These are phyloP conservation scores for Squalus acanthias DNA, from an alignment of 2,797 vertebrate species.

Conservation along the genomic window DNA sequence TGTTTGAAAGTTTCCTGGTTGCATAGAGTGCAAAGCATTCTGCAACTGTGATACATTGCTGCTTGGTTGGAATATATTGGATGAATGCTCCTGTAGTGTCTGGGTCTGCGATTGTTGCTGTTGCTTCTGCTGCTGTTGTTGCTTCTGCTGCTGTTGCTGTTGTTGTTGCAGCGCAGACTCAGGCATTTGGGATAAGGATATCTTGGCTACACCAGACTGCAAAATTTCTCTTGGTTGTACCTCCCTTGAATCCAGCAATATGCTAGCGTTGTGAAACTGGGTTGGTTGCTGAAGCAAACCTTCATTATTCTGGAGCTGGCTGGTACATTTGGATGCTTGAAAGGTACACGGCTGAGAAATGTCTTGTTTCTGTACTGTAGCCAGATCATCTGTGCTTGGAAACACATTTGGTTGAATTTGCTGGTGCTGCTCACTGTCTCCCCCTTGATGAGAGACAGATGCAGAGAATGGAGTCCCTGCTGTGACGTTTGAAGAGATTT, in stretches of 20 bases:
- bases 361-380: conserved; percentile 83
- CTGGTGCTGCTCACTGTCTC: conserved; percentile 71
- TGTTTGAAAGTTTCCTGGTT: conserved; percentile 74
- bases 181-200: conserved; percentile 71
- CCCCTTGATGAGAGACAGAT: conserved; percentile 67
- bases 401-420: conserved; percentile 69
- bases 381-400: conserved; percentile 68
- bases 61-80: conserved; percentile 72
- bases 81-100: conserved; percentile 59
- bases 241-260: conserved; percentile 67
- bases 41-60: conserved; percentile 80
- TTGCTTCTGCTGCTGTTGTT: conserved; percentile 57
- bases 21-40: conserved; percentile 86
- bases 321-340: conserved; percentile 59
- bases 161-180: conserved; percentile 66
- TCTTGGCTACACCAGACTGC: conserved; percentile 63
- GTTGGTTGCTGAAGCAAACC: conserved; percentile 75
- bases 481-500: conserved; percentile 63
- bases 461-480: conserved; percentile 67
- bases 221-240: conserved; percentile 71
- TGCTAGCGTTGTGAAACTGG: conserved; percentile 59
- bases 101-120: conserved; percentile 58
- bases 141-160: conserved; percentile 54
- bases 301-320: conserved; percentile 59
- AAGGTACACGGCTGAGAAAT: conserved; percentile 69